Base-by-base conservation (phyloP, 2,888 invertebrate genomes). In the Bugula neritina region DNA sequence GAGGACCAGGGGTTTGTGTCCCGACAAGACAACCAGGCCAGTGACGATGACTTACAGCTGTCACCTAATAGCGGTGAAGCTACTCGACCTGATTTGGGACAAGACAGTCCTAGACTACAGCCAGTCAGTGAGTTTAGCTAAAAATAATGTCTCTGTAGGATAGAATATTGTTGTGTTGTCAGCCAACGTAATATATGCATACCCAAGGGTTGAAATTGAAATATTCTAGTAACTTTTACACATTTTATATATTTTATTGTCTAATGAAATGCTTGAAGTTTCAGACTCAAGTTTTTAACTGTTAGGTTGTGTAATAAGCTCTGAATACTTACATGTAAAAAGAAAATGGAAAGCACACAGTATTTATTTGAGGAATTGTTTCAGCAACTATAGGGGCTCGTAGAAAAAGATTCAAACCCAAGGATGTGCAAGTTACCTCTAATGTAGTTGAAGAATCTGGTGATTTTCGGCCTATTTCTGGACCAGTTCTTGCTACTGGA, bases 1-100 rank as follows among this genome's bases (percentile, higher is more conserved):
- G 70, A 63, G 31, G 63, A 63, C 31, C 63, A 63, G n/a, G 63
- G 63, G 25, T 63, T 63, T 63, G 63, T 63, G 5, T 63, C 63
- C 27, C 63, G 63, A 10, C 63, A 63, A 63, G 63, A 63, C n/a
- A 63, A 21, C 34, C 63, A 63, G 63, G 25, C 63, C 31, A 63
- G 63, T 63, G 63, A 63, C 31, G 63, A 63, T 27, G 63, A 63
- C 5, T 31, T 27, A 10, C 63, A 63, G 34, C 63, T 63, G n/a
- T 63, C 63, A 13, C 63, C 63, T 17, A 63, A 21, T 10, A 34
- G 34, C 34, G 31, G 1, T 63, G 27, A 34, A 13, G 29, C 3
- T 43, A 17, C 43, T 10, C 10, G 10, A 5, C 17, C 43, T 17
- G 43, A 17, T 17, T 10, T 43, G 5, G 43, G 17, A 43, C 43